Evolutionary conservation across 2,113 vertebrate species (phyloP), one percentile per base, ranked within the genome.

Genomic region (Misgurnus mizolepis): DNA sequence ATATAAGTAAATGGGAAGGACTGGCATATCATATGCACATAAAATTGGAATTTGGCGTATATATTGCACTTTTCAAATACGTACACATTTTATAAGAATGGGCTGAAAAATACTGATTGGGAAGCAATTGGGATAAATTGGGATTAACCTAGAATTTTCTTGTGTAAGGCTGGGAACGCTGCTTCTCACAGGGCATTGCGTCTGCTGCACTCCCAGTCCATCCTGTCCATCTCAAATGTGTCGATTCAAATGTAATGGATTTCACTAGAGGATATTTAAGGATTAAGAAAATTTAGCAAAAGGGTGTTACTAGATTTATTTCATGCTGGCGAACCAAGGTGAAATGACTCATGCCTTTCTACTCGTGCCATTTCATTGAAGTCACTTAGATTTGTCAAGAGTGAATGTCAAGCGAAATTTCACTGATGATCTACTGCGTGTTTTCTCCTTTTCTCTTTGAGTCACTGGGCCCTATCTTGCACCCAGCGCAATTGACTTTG

Each of bases 201-300:
- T 64, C 41, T 75, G 43, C 58, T 49, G 43, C 8, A 7, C 43
- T 75, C 14, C 11, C 55, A 22, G 39, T 4, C 11, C 4, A 47
- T 62, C 22, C 7, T 61, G 15, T 27, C 9, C 14, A 53, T 39
- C 41, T 27, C 58, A 6, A 34, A 50, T 56, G 5, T 34, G 17
- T 4, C 47, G 66, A 12, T 66, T 41, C 47, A 77, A 53, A 77
- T 7, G 22, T 72, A 34, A 72, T 58, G 39, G 34, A 10, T 64
- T 55, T 77, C 15, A 22, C 14, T 17, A 6, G 4, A 17, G 65
- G 41, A 41, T 40, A 66, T 17, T 22, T 53, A 4, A 18, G 47
- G 74, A 66, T 55, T 53, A 66, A 66, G 22, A 9, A 66, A 40
- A 77, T 77, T 34, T 47, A 55, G 4, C 15, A 55, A 77, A 76